phyloP scores from a whole-genome alignment of 2,888 invertebrate genomes.

The Drosophila neonasuta region DNA sequence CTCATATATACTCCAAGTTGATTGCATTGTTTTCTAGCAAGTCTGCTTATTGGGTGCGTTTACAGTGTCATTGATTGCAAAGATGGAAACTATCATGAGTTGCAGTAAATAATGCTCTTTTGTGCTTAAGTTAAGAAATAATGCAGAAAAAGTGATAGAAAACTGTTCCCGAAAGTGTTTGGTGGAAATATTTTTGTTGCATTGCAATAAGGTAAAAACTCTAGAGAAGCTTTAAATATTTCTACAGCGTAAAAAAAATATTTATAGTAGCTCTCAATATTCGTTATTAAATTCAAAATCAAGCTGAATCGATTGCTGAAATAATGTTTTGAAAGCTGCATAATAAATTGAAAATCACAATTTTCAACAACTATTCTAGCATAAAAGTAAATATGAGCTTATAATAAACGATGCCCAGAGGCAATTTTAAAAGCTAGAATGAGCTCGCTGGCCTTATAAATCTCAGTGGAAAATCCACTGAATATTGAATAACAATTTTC shows the following conservation, averaged over 20 bases:
- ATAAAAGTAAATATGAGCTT: not conserved
- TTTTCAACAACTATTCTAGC: not conserved
- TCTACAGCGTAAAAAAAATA: no score
- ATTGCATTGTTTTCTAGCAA: not conserved
- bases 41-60: not conserved
- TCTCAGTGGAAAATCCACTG: not conserved
- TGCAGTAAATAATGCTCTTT: not conserved
- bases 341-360: not conserved
- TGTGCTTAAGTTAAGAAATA: not conserved
- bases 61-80: not conserved
- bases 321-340: no score
- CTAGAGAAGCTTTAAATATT: no score
- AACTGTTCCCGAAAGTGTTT: not conserved
- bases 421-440: not conserved
- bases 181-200: not conserved
- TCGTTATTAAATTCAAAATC: no score
- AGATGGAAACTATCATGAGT: not conserved
- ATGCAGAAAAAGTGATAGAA: not conserved
- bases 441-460: not conserved
- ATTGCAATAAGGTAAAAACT: no score
- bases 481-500: constrained; percentile 31
- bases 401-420: not conserved
- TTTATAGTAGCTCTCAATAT: no score
- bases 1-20: not conserved
- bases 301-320: no score